Evolutionary conservation across 2,113 vertebrate species (phyloP).

Genomic region (Phylloscopus whistleri): DNA sequence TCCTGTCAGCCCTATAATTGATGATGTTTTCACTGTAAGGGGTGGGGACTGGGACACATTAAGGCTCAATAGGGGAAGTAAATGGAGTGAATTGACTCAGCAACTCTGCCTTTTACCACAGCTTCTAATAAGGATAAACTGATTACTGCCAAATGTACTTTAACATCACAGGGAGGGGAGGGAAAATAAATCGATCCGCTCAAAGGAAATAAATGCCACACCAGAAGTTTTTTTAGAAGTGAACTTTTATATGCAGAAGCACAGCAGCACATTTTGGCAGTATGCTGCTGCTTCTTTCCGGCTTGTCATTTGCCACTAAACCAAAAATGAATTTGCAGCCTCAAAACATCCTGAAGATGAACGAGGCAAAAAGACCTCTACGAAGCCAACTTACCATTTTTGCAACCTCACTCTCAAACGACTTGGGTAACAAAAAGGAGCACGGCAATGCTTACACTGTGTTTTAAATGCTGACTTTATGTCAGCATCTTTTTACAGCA

Average conservation of each 20-base stretch:
- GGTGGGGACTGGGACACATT: constrained; percentile 80
- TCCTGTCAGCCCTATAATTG: constrained; percentile 88
- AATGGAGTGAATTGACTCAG: constrained; percentile 81
- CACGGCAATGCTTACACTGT: neutral
- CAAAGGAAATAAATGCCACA: constrained; percentile 33
- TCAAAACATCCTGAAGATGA: constrained; percentile 38
- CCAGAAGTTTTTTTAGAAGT: neutral
- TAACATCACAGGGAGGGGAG: neutral
- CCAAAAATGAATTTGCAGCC: neutral
- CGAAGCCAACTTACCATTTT: neutral
- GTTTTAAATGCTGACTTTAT: constrained; percentile 54
- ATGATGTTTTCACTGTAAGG: constrained; percentile 94
- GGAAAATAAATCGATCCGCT: neutral
- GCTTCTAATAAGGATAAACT: constrained; percentile 76
- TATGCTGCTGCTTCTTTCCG: neutral
- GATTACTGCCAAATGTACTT: constrained; percentile 75
- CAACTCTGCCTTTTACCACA: constrained; percentile 79
- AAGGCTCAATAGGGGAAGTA: constrained; percentile 69
- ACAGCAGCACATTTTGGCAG: neutral
- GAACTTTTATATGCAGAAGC: neutral
- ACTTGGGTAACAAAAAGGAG: neutral
- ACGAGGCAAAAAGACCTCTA: neutral
- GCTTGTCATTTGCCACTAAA: neutral
- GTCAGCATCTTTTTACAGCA: constrained; percentile 64
- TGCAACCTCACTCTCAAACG: constrained; percentile 1